These are phyloP conservation scores for Proteles cristata DNA, from an alignment of 2,113 vertebrate genomes.

Conservation along the genomic window DNA sequence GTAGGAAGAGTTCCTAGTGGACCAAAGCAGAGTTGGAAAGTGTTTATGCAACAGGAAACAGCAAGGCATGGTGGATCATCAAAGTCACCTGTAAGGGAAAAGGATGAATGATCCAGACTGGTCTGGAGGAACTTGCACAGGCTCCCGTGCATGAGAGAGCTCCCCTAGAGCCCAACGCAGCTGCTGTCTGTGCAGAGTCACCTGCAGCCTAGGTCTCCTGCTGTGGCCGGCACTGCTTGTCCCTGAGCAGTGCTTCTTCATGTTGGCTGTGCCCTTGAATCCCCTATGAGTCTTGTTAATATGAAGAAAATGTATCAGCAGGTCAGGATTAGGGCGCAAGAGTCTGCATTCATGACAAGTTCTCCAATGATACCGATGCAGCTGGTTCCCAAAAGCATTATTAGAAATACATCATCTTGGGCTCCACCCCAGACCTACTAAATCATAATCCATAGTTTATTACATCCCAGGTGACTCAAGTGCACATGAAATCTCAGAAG, in stretches of 20 bases:
- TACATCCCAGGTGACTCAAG: background rate
- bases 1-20: background rate
- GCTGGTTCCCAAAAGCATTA: rapidly evolving
- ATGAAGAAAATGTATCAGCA: rapidly evolving
- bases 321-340: background rate
- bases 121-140: rapidly evolving
- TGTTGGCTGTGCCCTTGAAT: background rate
- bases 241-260: rapidly evolving
- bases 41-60: background rate
- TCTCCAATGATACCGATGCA: background rate
- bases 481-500: rapidly evolving
- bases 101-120: background rate
- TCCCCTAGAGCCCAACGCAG: background rate
- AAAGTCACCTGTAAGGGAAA: background rate
- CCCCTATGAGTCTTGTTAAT: background rate
- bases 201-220: background rate
- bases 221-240: rapidly evolving
- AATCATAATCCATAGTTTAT: background rate
- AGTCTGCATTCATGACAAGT: background rate
- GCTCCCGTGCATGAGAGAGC: background rate
- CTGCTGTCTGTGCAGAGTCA: rapidly evolving
- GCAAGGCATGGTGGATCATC: rapidly evolving
- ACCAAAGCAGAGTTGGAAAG: background rate
- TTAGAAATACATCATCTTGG: background rate
- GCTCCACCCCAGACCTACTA: background rate